Conservation (phyloP, 2,888 invertebrate species). For the Spicauda simplicius region DNA sequence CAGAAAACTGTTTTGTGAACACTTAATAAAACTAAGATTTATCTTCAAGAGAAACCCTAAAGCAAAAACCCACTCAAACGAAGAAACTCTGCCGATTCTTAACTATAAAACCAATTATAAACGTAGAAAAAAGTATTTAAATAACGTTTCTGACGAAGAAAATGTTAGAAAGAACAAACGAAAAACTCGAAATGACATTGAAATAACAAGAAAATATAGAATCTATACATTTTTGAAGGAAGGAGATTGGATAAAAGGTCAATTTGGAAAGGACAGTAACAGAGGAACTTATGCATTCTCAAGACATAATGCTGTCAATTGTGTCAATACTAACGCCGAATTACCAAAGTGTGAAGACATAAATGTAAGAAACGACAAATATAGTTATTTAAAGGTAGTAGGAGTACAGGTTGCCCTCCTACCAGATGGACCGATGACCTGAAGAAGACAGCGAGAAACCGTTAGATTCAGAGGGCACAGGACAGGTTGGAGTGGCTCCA, state of each 20-base stretch:
- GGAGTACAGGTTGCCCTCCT: no score
- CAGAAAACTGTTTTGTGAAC: background rate
- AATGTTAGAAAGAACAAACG: constrained; percentile 15
- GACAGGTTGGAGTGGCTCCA: no score
- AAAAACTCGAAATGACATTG: constrained; percentile 41
- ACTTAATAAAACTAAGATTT: background rate
- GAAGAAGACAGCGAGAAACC: no score
- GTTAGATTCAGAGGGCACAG: no score
- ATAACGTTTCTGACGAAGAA: background rate
- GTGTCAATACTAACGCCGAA: background rate
- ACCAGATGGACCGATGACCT: no score
- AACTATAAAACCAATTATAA: constrained; percentile 54
- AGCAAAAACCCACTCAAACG: background rate
- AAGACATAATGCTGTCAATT: background rate
- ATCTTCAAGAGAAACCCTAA: background rate
- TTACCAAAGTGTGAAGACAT: background rate
- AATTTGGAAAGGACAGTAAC: constrained; percentile 29
- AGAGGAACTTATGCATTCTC: background rate
- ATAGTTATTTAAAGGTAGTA: background rate
- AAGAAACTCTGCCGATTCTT: background rate
- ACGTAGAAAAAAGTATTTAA: constrained; percentile 54
- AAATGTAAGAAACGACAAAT: background rate
- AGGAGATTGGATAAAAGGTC: constrained; percentile 49
- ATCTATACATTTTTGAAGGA: constrained; percentile 55
- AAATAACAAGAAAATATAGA: constrained; percentile 52